Evolutionary conservation across 2,888 invertebrate species (phyloP).

Genomic region (Formica aserva): DNA sequence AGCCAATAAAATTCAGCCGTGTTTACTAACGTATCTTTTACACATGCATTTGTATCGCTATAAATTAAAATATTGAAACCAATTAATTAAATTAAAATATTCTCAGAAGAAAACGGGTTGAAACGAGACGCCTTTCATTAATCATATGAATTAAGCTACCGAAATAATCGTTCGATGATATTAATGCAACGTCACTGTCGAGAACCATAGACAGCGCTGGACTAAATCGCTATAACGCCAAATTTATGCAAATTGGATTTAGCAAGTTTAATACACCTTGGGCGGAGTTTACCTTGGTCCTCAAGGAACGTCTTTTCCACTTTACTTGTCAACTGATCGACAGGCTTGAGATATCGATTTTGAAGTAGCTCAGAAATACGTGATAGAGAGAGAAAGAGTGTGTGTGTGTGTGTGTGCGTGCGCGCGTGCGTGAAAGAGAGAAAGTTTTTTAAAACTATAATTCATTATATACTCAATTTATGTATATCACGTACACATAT

Average conservation of each 20-base stretch:
- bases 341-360: conserved; percentile 43
- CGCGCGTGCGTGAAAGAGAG: too few relatives aligned
- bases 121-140: conserved; percentile 4
- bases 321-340: conserved; percentile 50
- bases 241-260: conserved; percentile 56
- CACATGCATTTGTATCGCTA: not conserved
- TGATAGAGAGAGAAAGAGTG: not conserved
- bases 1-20: conserved; percentile 50
- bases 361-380: conserved; percentile 3
- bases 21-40: not conserved
- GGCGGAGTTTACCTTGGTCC: conserved; percentile 46
- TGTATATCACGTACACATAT: not conserved
- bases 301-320: conserved; percentile 53
- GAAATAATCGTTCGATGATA: conserved; percentile 32
- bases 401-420: not conserved
- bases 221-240: conserved; percentile 51
- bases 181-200: conserved; percentile 25
- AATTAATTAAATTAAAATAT: not conserved
- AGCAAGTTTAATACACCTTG: conserved; percentile 56
- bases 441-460: conserved; percentile 1
- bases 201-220: conserved; percentile 21
- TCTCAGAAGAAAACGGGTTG: not conserved
- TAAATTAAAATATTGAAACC: conserved; percentile 3
- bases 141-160: conserved; percentile 33
- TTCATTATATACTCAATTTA: conserved; percentile 17